These are phyloP conservation scores for Lepas anatifera DNA, from an alignment of 2,888 invertebrate genomes.

Conservation along the genomic window DNA sequence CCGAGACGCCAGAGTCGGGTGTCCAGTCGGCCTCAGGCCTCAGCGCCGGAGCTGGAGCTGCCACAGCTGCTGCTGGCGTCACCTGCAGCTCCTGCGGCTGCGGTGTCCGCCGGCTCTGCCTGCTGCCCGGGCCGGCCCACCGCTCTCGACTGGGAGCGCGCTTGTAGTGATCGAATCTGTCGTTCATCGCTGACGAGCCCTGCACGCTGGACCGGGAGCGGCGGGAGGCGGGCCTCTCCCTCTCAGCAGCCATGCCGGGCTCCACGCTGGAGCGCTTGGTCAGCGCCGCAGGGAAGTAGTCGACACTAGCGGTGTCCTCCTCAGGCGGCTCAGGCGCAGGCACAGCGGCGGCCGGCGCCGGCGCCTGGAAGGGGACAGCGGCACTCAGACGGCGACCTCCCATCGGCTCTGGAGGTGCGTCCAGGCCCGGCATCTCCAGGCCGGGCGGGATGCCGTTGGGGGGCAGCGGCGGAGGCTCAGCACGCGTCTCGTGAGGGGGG, in stretches of 20 bases:
- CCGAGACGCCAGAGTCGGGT: conserved; percentile 30
- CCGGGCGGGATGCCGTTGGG: conserved; percentile 12
- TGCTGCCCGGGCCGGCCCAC: conserved; percentile 50
- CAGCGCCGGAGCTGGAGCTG: conserved; percentile 32
- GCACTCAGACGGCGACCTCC: neutral
- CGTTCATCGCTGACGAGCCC: conserved; percentile 50
- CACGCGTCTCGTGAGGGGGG: neutral
- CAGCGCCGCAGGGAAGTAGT: conserved; percentile 8
- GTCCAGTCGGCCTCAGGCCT: conserved; percentile 29
- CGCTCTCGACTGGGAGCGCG: conserved; percentile 60
- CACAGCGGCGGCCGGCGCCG: conserved; percentile 7
- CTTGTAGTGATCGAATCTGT: conserved; percentile 90
- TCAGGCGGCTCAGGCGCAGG: too few species aligned
- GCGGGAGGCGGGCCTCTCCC: neutral
- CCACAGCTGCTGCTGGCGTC: too few species aligned
- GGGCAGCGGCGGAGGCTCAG: conserved; percentile 15
- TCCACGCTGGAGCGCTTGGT: conserved; percentile 9
- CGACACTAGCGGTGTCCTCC: neutral
- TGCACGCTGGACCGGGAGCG: conserved; percentile 18
- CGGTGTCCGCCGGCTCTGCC: conserved; percentile 23
- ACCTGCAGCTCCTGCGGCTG: conserved; percentile 17
- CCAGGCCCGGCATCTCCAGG: neutral
- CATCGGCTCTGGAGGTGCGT: neutral
- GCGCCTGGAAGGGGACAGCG: neutral
- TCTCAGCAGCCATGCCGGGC: too few species aligned